phyloP scores from a whole-genome alignment of 2,113 vertebrate genomes.

The Zosterops lateralis region DNA sequence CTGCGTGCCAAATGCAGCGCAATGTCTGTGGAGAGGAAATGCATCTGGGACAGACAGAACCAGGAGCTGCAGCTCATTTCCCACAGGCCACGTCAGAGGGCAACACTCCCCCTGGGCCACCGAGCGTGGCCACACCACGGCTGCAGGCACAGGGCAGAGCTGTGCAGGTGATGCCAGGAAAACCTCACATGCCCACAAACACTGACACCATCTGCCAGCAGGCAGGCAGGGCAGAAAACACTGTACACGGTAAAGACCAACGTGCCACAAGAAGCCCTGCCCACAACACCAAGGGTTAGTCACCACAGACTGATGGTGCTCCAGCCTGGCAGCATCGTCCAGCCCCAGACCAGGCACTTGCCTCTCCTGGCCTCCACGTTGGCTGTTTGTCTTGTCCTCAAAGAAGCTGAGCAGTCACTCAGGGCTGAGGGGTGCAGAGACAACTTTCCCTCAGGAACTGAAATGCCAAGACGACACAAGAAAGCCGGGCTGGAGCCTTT shows the following conservation, averaged over 20 bases:
- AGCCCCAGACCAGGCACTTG: not conserved
- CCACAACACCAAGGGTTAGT: accelerated
- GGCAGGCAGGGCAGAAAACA: not conserved
- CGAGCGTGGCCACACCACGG: accelerated
- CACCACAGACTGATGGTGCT: accelerated
- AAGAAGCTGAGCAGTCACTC: not conserved
- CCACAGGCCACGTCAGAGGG: not conserved
- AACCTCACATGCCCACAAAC: not conserved
- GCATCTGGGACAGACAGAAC: not conserved
- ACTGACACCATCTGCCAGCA: not conserved
- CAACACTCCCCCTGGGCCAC: not conserved
- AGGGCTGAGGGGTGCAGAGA: not conserved
- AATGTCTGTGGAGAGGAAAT: not conserved
- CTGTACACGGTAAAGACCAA: not conserved
- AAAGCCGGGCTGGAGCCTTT: slow-evolving; percentile 19
- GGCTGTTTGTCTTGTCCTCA: not conserved
- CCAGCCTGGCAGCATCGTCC: accelerated
- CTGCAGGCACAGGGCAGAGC: not conserved
- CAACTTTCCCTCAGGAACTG: not conserved
- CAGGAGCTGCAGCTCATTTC: not conserved
- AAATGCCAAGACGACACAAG: not conserved
- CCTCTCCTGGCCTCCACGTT: not conserved
- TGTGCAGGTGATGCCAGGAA: not conserved
- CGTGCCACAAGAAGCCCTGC: accelerated
- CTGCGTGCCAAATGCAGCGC: not conserved